Evolutionary conservation across 2,113 vertebrate genomes (phyloP).

Genomic region (Tiliqua scincoides): DNA sequence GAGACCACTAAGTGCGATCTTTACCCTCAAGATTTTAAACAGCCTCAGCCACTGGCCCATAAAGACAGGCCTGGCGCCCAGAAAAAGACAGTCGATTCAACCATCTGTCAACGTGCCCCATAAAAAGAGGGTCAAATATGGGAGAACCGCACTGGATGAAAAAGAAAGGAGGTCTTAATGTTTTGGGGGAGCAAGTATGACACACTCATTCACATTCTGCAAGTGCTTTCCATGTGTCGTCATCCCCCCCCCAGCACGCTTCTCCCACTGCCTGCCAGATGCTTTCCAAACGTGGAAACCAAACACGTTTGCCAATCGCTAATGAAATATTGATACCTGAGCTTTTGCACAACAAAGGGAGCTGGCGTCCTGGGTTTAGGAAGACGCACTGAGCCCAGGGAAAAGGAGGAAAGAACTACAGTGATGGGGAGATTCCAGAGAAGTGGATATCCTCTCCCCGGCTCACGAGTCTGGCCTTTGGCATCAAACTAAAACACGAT

Average conservation of each 20-base stretch:
- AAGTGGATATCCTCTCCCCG: too few relatives aligned
- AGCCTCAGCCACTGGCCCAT: too few relatives aligned
- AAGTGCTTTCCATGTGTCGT: not conserved
- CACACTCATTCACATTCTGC: constrained; percentile 74
- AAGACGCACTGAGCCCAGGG: constrained; percentile 37
- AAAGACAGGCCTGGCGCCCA: not conserved
- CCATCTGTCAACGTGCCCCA: constrained; percentile 19
- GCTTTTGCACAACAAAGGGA: constrained; percentile 49
- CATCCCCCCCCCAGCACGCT: not conserved
- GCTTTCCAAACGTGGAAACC: constrained; percentile 68
- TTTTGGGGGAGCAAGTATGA: constrained; percentile 62
- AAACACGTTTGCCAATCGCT: constrained; percentile 65
- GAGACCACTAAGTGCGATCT: not conserved
- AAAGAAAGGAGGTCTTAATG: constrained; percentile 52
- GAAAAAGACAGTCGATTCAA: not conserved
- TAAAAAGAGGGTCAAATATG: constrained; percentile 46
- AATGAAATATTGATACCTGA: constrained; percentile 77
- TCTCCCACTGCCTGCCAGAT: constrained; percentile 45
- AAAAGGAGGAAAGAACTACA: constrained; percentile 28
- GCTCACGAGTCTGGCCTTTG: not conserved
- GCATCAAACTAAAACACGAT: too few relatives aligned
- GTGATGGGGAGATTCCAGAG: not conserved
- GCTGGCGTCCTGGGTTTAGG: constrained; percentile 36
- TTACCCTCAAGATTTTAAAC: not conserved
- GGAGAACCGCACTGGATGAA: constrained; percentile 63